Evolutionary conservation across 2,888 invertebrate genomes (phyloP), one percentile per base, ranked within the genome.

Genomic region (Nomada goodeniana): DNA sequence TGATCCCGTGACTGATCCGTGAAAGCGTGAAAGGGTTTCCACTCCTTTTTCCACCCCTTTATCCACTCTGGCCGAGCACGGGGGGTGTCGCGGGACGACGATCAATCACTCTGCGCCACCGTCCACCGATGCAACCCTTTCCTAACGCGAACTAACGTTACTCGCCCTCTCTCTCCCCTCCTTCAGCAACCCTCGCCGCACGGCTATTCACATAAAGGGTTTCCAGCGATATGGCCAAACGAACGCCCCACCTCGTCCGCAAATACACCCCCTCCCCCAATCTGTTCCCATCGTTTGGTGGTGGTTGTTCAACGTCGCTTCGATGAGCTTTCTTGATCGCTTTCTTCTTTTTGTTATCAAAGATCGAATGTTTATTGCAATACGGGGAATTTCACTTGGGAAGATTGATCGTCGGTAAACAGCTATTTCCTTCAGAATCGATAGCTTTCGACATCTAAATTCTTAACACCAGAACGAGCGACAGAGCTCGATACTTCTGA

Each of bases 1-100:
- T 91, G 91, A 91, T 91, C 90, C 90, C 86, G 88, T 89, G 92
- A 91, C 92, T 91, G 91, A 91, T 92, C 89, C 91, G 86, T 89
- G 91, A 90, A 90, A 91, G 90, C 88, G 90, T 89, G 89, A 92
- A 92, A 92, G 92, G 92, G 92, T 91, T 92, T 86, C 86, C 85
- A 85, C 88, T 84, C 84, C 87, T 86, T 87, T 86, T 87, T 87
- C 88, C 87, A 91, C 90, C 92, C 91, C 91, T 92, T 92, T 90
- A 90, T 89, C 87, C 89, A 90, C 89, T 90, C 89, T 84, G 76
- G 83, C 86, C 84, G 90, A 89, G 90, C 88, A 86, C 84, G 87
- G 89, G 89, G 89, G 91, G 91, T 92, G 90, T 90, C 90, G 91
- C 89, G 88, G 89, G 88, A 88, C 89, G 88, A 91, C 91, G 91